Evolutionary conservation across 2,888 invertebrate species (phyloP), one percentile per base, ranked within the genome.

Genomic region (Pyrrhia umbra): DNA sequence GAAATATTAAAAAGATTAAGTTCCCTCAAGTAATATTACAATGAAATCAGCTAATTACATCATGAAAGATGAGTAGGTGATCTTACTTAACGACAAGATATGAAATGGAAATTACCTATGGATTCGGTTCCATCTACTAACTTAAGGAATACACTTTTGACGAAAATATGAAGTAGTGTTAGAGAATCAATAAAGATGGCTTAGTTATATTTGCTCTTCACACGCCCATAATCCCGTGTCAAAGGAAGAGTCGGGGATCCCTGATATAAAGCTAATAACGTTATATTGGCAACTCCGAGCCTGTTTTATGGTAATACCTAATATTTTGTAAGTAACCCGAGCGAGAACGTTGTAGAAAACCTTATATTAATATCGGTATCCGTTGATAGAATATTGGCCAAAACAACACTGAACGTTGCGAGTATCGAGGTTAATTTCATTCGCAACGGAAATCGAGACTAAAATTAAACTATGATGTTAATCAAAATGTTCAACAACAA

Each of bases 181-280:
- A 79, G 64, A 68, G 72, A 86, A 84, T 87, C 85, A 85, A 87
- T 88, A 85, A 79, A 66, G 70, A 75, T 66, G 62, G 68, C 77
- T 82, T 34, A 34, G 34, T 34, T 78, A 79, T 84, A 80, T 79
- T 76, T 79, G 60, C 61, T 75, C 79, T 77, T 78, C 68, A 67
- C 77, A 77, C 70, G 80, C 77, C 73, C 79, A 77, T 85, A 85
- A 85, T 83, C 76, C 71, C 66, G 65, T 75, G 80, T 87, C 85
- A 86, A 86, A 85, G 83, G 68, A 73, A 69, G 63, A 79, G 75
- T 60, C 62, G 65, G 64, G 68, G 80, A 75, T 74, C 79, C 75
- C 78, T 76, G 72, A 77, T 82, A 82, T 78, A 82, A 85, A 82
- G 77, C 79, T 80, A 80, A 80, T 81, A 81, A 81, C 68, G 63